These are phyloP conservation scores for Otolemur crassicaudatus DNA, from an alignment of 2,797 vertebrate genomes.

Conservation along the genomic window DNA sequence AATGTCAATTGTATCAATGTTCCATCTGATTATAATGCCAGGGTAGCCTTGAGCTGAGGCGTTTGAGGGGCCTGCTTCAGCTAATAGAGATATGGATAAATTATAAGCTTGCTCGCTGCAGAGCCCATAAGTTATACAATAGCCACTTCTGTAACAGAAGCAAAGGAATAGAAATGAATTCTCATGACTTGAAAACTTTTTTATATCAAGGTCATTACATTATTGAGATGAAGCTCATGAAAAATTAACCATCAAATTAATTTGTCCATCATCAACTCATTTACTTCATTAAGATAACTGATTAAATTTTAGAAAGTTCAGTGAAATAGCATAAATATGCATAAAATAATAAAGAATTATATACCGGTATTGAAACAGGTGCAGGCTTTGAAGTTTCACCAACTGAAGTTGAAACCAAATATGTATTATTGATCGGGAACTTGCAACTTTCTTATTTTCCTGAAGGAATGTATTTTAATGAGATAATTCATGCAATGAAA, in stretches of 20 bases:
- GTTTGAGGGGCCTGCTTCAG: constrained; percentile 71
- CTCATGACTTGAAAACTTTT: constrained; percentile 56
- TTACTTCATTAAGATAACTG: constrained; percentile 44
- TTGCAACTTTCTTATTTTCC: constrained; percentile 46
- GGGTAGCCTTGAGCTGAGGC: constrained; percentile 79
- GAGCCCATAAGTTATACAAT: constrained; percentile 77
- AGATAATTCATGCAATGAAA: neutral
- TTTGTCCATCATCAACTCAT: constrained; percentile 55
- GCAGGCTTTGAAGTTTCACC: neutral
- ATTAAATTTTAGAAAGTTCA: neutral
- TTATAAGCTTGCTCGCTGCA: constrained; percentile 79
- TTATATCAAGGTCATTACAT: constrained; percentile 73
- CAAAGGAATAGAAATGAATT: constrained; percentile 82
- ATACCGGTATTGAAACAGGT: neutral
- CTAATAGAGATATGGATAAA: constrained; percentile 83
- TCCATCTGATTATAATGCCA: constrained; percentile 66
- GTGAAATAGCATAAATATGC: neutral
- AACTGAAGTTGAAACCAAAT: neutral
- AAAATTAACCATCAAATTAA: constrained; percentile 72
- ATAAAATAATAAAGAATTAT: neutral
- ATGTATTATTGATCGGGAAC: neutral
- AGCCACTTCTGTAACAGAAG: constrained; percentile 74
- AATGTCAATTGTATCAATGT: constrained; percentile 84
- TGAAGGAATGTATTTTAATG: neutral
- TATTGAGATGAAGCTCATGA: constrained; percentile 54